These are phyloP conservation scores for Promerops cafer DNA, from an alignment of 2,113 vertebrate species.

Conservation along the genomic window DNA sequence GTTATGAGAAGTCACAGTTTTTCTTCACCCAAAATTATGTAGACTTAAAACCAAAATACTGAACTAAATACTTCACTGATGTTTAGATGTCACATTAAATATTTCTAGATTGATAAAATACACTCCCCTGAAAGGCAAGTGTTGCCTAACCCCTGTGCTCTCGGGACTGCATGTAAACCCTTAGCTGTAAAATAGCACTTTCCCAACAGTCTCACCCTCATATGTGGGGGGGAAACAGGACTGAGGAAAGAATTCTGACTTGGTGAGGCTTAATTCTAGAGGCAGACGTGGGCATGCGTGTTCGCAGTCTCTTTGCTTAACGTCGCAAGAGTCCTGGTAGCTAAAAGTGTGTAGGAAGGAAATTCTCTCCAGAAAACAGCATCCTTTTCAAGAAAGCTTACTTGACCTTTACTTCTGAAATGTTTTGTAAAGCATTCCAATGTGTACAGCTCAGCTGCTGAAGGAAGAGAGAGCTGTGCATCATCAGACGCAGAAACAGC, in stretches of 20 bases:
- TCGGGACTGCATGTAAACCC: rapidly evolving
- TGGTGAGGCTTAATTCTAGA: background rate
- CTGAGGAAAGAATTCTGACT: background rate
- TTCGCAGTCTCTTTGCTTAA: background rate
- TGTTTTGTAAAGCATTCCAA: background rate
- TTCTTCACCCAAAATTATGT: background rate
- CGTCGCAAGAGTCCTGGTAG: background rate
- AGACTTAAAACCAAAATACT: background rate
- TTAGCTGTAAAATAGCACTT: background rate
- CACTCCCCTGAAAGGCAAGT: background rate
- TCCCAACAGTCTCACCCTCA: background rate
- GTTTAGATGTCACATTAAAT: background rate
- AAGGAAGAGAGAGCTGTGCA: background rate
- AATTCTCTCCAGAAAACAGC: background rate
- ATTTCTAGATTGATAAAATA: background rate
- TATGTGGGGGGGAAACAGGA: background rate
- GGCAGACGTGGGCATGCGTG: background rate
- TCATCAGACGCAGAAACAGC: background rate
- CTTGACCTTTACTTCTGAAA: constrained; percentile 28
- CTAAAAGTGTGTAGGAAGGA: background rate
- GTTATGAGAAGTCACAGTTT: background rate
- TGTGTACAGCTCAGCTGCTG: background rate
- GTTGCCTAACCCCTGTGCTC: background rate
- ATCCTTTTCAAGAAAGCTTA: background rate
- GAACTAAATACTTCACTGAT: background rate